Evolutionary conservation across 2,888 invertebrate species (phyloP), one percentile per base, ranked within the genome.

Genomic region (Orthosia gracilis): DNA sequence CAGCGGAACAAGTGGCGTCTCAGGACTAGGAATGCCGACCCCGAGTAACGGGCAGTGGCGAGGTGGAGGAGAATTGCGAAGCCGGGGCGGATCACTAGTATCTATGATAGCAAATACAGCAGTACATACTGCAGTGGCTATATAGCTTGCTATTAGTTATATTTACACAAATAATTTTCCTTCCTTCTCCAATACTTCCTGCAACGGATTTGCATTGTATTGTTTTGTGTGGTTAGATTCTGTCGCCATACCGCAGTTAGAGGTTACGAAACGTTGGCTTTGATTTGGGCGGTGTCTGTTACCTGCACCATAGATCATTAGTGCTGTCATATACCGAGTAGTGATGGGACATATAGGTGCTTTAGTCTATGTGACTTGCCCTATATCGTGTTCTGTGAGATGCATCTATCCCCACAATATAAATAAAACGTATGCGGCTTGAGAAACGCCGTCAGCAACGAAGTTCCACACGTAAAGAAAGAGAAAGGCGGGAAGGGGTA

Each of bases 261-360:
- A 15, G 47, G 80, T 87, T 86, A 82, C 82, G 78, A 88, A 87
- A 86, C 83, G 75, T 74, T 82, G 81, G 73, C 73, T 73, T 68
- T 79, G 78, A 76, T 76, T 88, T 88, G 83, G 89, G 89, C 85
- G 90, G 90, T 84, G 83, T 84, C 91, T 86, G 86, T 86, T 87
- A 85, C 87, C 83, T 87, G 84, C 80, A 62, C 77, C 67, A 63
- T 69, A 68, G 70, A 72, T 79, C 82, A 85, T 88, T 84, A 87
- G 83, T 70, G 50, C 58, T 70, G 71, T 65, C 64, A 72, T 73
- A 40, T 31, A 23, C 23, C 54, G 5, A 4, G 12, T 76, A 86
- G 86, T 78, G 82, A 76, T 79, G 86, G 62, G 72, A 69, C 49
- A 59, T 1, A 21, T 49, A 40, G 40, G 9, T 9, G 40, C 7